A percentile compares a stretch with the other conserved stretches of the same genome.
These are phyloP conservation scores for Noctilio leporinus DNA, from an alignment of 2,113 vertebrate species.

Conservation along the genomic window DNA sequence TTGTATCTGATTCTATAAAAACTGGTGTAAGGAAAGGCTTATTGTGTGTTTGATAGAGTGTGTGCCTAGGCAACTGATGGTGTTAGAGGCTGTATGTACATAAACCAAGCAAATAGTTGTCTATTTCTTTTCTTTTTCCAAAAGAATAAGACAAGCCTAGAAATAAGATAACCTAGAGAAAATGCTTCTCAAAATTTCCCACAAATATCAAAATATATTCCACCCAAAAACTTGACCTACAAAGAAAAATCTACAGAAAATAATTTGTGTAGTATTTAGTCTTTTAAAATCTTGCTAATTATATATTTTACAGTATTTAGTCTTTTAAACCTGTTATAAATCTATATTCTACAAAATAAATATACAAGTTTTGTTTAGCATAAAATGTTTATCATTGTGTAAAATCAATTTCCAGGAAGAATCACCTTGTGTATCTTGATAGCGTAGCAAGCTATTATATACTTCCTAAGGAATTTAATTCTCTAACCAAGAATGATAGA, in stretches of 20 bases:
- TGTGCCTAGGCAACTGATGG: neutral
- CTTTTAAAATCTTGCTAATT: neutral
- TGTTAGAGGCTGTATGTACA: neutral
- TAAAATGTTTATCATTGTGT: neutral
- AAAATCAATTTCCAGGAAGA: neutral
- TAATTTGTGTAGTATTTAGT: neutral
- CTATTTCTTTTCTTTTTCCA: neutral
- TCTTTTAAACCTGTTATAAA: neutral
- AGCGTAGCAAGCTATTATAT: neutral
- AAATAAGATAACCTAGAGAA: neutral
- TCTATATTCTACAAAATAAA: neutral
- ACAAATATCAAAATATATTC: neutral
- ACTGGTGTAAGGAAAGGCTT: neutral
- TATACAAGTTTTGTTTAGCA: neutral
- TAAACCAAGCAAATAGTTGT: neutral
- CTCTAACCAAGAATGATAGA: neutral
- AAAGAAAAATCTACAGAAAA: neutral
- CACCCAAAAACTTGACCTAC: neutral
- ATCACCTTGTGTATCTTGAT: neutral
- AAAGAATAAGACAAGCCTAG: neutral
- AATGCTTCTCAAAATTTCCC: neutral
- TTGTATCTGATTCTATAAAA: neutral
- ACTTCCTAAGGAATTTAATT: neutral
- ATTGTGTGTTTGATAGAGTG: neutral
- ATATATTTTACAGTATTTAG: neutral